Base-by-base conservation (phyloP, 2,797 vertebrate species). In the Thripadectes ignobilis region DNA sequence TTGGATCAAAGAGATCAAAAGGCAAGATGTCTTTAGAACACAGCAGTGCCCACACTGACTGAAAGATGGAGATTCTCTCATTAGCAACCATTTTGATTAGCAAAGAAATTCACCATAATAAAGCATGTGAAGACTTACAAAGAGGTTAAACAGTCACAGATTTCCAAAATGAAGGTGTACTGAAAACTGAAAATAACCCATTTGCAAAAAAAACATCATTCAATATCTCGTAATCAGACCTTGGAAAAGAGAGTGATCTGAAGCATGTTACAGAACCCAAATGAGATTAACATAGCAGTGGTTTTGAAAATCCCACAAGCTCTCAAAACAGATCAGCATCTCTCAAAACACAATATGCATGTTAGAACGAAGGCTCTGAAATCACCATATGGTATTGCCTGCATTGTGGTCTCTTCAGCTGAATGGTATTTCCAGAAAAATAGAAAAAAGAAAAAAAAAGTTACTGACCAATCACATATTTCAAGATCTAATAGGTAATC, bases 221-320 rank as follows among this genome's bases (percentile, higher is more conserved):
- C 62, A 88, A 6, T 76, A 55, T 63, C 77, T 86, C 86, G 66
- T 54, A 89, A 94, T 71, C 82, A 91, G 83, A 67, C 24, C 17
- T 73, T 49, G 63, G 66, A 73, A 85, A 79, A 82, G 73, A 92
- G 43, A 82, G 52, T 43, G 52, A 87, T 85, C 59, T 73, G 55
- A 88, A 88, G 78, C n/a, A 24, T 45, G 34, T 39, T 54, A 71
- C 1, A 71, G 76, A 49, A 71, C 27, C 62, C 49, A 90, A 93
- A 79, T 51, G 55, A 92, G 85, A 94, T 92, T 92, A 94, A 88
- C 20, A 16, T 34, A 85, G 88, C 59, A 79, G 89, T 29, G 86
- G 86, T 82, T 97, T 94, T 79, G 89, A 78, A 84, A 93, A 95
- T 78, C 73, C 85, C 89, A 84, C 67, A 90, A 79, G 73, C 77